phyloP scores from a whole-genome alignment of 1,140 invertebrate genomes.

The Drosophila arawakana region DNA sequence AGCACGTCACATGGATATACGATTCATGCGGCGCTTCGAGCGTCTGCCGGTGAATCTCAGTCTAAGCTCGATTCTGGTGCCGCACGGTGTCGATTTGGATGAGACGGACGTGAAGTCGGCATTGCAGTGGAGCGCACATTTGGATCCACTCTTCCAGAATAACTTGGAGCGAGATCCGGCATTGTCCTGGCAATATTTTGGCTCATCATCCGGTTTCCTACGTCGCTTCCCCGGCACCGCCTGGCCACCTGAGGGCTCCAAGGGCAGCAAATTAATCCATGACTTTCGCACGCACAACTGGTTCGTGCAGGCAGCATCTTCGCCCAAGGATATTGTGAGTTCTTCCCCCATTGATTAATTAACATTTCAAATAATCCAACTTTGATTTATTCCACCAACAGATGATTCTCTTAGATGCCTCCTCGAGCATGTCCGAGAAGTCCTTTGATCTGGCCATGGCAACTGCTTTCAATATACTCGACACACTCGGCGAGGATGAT shows the following conservation, averaged over 20 bases:
- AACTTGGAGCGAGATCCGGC: constrained; percentile 96
- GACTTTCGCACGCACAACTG: constrained; percentile 95
- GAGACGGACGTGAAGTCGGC: constrained; percentile 92
- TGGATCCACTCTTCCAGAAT: constrained; percentile 95
- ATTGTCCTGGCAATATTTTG: constrained; percentile 98
- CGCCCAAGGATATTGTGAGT: constrained; percentile 95
- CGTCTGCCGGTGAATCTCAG: constrained; percentile 93
- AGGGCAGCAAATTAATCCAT: constrained; percentile 90
- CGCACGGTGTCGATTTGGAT: constrained; percentile 90
- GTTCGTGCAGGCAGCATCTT: constrained; percentile 98
- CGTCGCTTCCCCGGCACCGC: constrained; percentile 95
- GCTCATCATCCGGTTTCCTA: constrained; percentile 95
- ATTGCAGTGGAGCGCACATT: constrained; percentile 95
- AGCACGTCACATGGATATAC: constrained; percentile 88
- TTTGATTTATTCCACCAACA: constrained; percentile 8
- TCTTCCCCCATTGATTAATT: neutral
- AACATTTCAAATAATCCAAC: neutral
- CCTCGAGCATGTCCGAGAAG: constrained; percentile 95
- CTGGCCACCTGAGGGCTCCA: constrained; percentile 89
- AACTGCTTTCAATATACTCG: constrained; percentile 94
- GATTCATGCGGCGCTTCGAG: constrained; percentile 91
- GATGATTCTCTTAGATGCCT: constrained; percentile 95
- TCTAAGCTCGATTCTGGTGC: constrained; percentile 95
- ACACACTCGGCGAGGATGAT: constrained; percentile 98
- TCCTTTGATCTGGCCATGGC: constrained; percentile 93